Evolutionary conservation across 2,797 vertebrate genomes (phyloP), one percentile per base, ranked within the genome.

Genomic region (Epinephelus coioides): DNA sequence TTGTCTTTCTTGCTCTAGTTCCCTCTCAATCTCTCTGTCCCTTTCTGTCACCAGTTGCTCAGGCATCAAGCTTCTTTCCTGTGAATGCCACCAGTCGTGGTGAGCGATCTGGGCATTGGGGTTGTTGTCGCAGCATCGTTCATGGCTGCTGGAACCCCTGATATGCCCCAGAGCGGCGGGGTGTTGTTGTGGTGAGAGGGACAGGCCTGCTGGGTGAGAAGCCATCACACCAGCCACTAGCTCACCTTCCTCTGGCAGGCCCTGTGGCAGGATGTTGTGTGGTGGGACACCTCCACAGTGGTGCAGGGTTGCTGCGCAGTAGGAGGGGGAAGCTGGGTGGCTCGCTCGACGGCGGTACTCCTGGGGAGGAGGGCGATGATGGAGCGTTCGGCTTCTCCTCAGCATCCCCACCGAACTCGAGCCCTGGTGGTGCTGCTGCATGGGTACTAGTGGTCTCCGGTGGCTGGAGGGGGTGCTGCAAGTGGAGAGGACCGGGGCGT

Each of bases 401-500:
- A 96, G 88, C 89, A 94, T 83, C 0, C 94, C 94, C 10, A 88
- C 86, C 6, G 94, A 93, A 50, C 79, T 78, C 4, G 92, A 88
- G 40, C 86, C 89, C 18, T 89, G 90, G 23, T 89, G 92, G 30
- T 90, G 90, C 50, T 83, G 91, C 69, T 91, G 90, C 61, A 91
- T 80, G 56, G 90, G 83, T 9, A 87, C 76, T 7, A 92, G 50
- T 0, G 89, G 75, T 71, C 94, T 93, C 51, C 93, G 89, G 84
- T 95, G 94, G 88, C 95, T 94, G 40, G 95, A 94, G 1, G 95
- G 95, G 12, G 95, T 95, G 76, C 95, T 95, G 88, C 95, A 96
- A 30, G 94, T 92, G 60, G 95, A 95, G 59, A 95, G 93, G 63
- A 90, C 67, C 0, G 94, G 86, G 11, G 85, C 91, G 5, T 57